Base-by-base conservation (phyloP, 2,113 vertebrate genomes). In the Pangasianodon gigas region DNA sequence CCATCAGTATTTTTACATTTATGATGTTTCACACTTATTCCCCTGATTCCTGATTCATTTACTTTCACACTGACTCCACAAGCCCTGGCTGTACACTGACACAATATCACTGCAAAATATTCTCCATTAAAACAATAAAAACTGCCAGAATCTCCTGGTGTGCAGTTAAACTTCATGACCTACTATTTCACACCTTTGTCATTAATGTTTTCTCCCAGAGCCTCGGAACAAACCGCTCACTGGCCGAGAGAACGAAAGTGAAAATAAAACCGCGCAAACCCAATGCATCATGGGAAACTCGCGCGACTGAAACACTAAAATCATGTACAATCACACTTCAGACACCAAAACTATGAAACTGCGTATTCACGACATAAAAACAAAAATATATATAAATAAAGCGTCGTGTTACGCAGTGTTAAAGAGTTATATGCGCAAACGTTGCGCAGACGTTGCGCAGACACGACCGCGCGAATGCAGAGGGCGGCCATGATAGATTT, bases 271-370 rank as follows among this genome's bases (percentile, higher is more conserved):
- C 41, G 19, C 56, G 24, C 21, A 19, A 65, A 65, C 2, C 6
- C 24, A 56, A 52, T 87, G 91, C 87, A 91, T 89, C n/a, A 89
- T 75, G 90, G 91, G 91, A 90, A 90, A 56, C 37, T 56, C 48
- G 21, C 8, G 4, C n/a, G 13, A 2, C 4, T 9, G 37, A 60
- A 54, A 13, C 9, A 46, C 8, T 19, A 4, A n/a, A 58, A 29
- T 58, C 10, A 6, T 81, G 4, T 9, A 56, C 21, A 81, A 0
- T 24, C 1, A 83, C 18, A 58, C 7, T 29, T 58, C 8, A 41
- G 3, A 58, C 32, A 24, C 32, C 1, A 83, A 5, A 24, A 41
- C n/a, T 24, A 83, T 21, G 4, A 2, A 19, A 60, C 81, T 9
- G 32, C 3, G 11, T 5, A 24, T 41, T 58, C 9, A 41, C 4